A percentile compares a stretch with the other conserved stretches of the same genome.
Conservation (phyloP, 2,113 vertebrate genomes). For the Pongo pygmaeus region DNA sequence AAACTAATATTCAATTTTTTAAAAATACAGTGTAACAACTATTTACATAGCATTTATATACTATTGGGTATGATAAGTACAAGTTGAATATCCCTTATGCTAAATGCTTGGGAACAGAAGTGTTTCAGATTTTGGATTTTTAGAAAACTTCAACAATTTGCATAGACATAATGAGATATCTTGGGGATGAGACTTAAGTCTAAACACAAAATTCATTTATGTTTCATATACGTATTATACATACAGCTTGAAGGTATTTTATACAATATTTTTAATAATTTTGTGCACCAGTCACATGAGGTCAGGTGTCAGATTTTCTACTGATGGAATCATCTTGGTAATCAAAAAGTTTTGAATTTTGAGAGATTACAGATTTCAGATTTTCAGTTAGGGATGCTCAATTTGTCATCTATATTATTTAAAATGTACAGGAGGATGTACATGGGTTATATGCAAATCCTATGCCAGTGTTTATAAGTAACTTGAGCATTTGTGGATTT, state of each 20-base stretch:
- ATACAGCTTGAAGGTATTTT: neutral
- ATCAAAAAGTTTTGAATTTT: neutral
- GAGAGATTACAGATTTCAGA: neutral
- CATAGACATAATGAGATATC: neutral
- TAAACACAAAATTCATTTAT: neutral
- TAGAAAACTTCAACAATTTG: neutral
- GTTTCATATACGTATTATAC: neutral
- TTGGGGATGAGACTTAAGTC: neutral
- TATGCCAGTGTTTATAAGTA: neutral
- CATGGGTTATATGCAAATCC: neutral
- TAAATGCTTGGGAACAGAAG: neutral
- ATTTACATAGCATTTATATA: neutral
- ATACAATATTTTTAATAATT: neutral
- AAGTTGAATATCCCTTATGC: neutral
- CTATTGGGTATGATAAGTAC: neutral
- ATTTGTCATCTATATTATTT: neutral
- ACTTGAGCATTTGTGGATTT: neutral
- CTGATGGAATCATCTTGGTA: neutral
- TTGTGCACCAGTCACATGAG: neutral
- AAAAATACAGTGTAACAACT: neutral
- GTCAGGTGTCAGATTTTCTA: neutral
- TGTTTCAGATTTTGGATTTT: neutral
- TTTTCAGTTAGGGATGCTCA: neutral
- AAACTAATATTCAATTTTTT: neutral
- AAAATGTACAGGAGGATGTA: neutral